Percentiles rank a stretch among this genome's conserved stretches.
Evolutionary conservation across 2,113 vertebrate species (phyloP).

Genomic region (Gavia stellata): DNA sequence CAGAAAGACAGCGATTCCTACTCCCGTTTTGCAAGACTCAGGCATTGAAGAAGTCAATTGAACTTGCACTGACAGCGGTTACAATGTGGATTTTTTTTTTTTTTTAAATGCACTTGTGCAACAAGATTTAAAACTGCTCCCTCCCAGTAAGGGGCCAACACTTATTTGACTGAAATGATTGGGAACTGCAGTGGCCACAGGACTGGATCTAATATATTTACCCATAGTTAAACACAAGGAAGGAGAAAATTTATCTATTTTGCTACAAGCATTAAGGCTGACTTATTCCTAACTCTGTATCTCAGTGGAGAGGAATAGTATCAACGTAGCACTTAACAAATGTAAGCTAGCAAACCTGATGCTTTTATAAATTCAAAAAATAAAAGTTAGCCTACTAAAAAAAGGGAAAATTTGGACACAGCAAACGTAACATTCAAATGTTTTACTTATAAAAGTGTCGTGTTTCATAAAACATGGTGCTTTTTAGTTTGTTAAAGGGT

Average conservation of each 20-base stretch:
- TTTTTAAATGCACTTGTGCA: not conserved
- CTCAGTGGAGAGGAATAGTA: not conserved
- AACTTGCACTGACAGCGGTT: not conserved
- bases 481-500: not conserved
- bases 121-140: not conserved
- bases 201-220: not conserved
- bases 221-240: not conserved
- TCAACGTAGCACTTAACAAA: not conserved
- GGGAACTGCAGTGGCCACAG: not conserved
- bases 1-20: fast-evolving
- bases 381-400: not conserved
- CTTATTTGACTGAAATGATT: not conserved
- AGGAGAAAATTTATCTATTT: not conserved
- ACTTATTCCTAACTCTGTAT: not conserved
- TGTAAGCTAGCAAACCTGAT: not conserved
- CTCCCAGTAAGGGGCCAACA: not conserved
- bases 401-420: not conserved
- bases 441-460: not conserved
- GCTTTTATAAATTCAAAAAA: not conserved
- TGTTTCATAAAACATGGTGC: not conserved
- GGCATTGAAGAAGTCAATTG: not conserved
- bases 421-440: not conserved
- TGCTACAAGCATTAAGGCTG: not conserved
- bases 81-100: fast-evolving
- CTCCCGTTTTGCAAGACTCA: not conserved